Conservation (phyloP, 2,113 vertebrate species). For the Seriola rivoliana region DNA sequence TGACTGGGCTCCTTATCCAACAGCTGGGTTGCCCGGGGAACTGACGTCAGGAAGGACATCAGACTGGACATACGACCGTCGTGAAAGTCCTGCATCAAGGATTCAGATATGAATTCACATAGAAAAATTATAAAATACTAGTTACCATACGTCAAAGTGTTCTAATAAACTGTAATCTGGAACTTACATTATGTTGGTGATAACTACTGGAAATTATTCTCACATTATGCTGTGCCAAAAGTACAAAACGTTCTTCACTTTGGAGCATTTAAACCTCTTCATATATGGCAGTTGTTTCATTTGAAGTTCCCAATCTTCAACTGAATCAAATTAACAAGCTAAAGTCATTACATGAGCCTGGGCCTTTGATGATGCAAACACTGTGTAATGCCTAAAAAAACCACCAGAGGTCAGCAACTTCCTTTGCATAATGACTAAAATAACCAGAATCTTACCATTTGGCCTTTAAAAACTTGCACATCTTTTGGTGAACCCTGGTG, state of each 20-base stretch:
- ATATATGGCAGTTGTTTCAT: not conserved
- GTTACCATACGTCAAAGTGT: not conserved
- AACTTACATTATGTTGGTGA: not conserved
- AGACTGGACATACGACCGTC: constrained; percentile 80
- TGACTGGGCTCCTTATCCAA: constrained; percentile 81
- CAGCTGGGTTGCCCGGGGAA: constrained; percentile 85
- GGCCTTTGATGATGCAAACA: not conserved
- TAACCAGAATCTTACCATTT: constrained; percentile 74
- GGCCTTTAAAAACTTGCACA: constrained; percentile 82
- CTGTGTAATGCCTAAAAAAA: constrained; percentile 26
- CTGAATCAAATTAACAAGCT: not conserved
- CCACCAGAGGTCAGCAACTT: constrained; percentile 66
- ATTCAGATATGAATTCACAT: constrained; percentile 1
- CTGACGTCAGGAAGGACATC: constrained; percentile 80
- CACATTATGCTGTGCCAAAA: not conserved
- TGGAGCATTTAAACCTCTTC: not conserved
- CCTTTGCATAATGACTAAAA: not conserved
- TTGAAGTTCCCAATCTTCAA: not conserved
- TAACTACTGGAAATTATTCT: not conserved
- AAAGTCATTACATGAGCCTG: not conserved
- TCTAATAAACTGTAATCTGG: not conserved
- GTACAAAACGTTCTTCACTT: not conserved
- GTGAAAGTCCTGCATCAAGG: constrained; percentile 78
- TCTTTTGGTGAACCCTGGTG: constrained; percentile 81
- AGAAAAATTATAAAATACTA: not conserved